Conservation (phyloP, 2,888 invertebrate species). For the Sphaerophoria rueppellii region DNA sequence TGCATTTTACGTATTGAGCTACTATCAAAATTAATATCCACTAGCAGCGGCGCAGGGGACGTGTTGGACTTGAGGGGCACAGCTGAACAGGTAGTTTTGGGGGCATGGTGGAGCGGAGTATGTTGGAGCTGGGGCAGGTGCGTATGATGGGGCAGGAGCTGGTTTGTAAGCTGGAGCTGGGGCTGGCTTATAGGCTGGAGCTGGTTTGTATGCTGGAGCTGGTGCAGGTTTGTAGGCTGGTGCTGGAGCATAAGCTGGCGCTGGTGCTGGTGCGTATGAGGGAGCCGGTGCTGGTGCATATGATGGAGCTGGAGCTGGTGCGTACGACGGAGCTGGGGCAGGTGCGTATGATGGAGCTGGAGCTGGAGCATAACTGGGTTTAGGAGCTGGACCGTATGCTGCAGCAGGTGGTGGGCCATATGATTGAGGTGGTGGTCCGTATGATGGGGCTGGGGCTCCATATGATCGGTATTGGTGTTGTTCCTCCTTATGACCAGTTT, state of each 20-base stretch:
- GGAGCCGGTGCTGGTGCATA: conserved; percentile 44
- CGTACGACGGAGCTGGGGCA: conserved; percentile 47
- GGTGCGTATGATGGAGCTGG: conserved; percentile 61
- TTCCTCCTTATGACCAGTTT: conserved; percentile 32
- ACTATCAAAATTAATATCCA: conserved; percentile 47
- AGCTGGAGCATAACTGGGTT: conserved; percentile 12
- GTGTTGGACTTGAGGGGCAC: conserved; percentile 75
- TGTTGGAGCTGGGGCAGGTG: conserved; percentile 44
- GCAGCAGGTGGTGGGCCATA: conserved; percentile 37
- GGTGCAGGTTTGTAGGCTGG: conserved; percentile 53
- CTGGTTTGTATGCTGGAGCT: conserved; percentile 56
- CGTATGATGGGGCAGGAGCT: conserved; percentile 35
- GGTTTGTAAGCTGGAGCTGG: conserved; percentile 43
- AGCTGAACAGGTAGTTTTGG: conserved; percentile 76
- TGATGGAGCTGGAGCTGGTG: conserved; percentile 26
- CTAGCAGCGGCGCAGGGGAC: conserved; percentile 75
- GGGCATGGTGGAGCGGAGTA: conserved; percentile 75
- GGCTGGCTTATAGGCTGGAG: conserved; percentile 46
- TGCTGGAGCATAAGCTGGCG: conserved; percentile 54
- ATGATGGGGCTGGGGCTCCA: conserved; percentile 48
- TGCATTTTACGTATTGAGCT: conserved; percentile 39
- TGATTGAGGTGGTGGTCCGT: conserved; percentile 44
- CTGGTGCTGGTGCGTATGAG: conserved; percentile 33
- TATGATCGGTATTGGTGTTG: conserved; percentile 48
- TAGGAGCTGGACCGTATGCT: no score